Evolutionary conservation across 64 coral and sea anemone genomes (phyloP).

Genomic region (Pachyseris speciosa): DNA sequence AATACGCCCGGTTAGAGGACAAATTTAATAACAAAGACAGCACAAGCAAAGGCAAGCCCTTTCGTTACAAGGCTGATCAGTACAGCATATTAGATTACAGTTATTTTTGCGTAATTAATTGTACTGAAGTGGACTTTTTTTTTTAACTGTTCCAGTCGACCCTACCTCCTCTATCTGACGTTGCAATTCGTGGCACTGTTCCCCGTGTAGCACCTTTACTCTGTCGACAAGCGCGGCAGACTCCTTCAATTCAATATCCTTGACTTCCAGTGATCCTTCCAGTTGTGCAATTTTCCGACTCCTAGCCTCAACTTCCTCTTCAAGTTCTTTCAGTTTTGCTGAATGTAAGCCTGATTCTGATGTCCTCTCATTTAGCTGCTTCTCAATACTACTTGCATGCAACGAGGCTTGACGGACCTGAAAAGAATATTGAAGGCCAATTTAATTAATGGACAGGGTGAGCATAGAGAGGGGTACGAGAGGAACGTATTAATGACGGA

Average conservation of each 20-base stretch:
- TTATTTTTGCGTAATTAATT: too few species aligned
- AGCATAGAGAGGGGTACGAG: background rate
- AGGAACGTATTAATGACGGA: too few species aligned
- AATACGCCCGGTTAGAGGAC: too few species aligned
- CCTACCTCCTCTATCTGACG: constrained; percentile 93
- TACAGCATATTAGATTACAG: too few species aligned
- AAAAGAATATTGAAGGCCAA: background rate
- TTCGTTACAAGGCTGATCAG: too few species aligned
- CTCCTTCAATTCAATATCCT: constrained; percentile 78
- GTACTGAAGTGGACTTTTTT: too few species aligned
- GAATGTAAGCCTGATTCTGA: constrained; percentile 74
- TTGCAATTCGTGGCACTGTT: constrained; percentile 92
- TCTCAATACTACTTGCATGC: constrained; percentile 69
- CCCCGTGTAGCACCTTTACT: constrained; percentile 77
- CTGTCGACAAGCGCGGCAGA: constrained; percentile 74
- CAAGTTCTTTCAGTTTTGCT: constrained; percentile 72
- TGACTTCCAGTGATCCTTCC: constrained; percentile 69
- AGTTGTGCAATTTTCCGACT: constrained; percentile 57
- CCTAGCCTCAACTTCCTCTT: constrained; percentile 76
- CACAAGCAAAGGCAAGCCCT: too few species aligned
- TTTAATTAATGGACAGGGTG: background rate
- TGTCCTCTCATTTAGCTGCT: constrained; percentile 77
- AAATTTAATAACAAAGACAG: too few species aligned
- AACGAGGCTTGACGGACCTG: constrained; percentile 87
- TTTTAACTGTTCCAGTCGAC: background rate